A percentile compares a stretch with the other conserved stretches of the same genome.
phyloP scores from a whole-genome alignment of 2,888 invertebrate species.

The Lasioglossum figueresi region DNA sequence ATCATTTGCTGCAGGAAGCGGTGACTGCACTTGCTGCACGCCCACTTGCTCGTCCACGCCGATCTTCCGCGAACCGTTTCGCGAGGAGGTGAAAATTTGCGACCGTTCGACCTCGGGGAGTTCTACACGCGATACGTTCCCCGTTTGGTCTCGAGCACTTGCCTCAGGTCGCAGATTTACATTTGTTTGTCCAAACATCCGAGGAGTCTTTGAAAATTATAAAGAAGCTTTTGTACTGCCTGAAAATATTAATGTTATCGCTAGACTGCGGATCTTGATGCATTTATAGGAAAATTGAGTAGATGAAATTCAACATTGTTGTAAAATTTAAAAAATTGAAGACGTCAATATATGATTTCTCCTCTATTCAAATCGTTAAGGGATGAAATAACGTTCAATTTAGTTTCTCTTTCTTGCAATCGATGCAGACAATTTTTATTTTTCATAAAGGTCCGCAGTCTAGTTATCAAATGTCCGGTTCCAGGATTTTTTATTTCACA shows the following conservation, averaged over 20 bases:
- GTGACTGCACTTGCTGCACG: constrained; percentile 60
- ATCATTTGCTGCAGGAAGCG: constrained; percentile 62
- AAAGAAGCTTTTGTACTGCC: neutral
- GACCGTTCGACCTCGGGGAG: constrained; percentile 21
- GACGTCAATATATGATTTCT: no score
- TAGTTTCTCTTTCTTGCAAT: no score
- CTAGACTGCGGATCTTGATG: no score
- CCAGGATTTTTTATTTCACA: no score
- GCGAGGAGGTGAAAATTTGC: constrained; percentile 56
- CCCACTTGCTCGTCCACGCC: constrained; percentile 43
- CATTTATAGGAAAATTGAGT: no score
- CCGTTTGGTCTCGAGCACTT: neutral
- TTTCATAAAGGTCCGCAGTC: no score
- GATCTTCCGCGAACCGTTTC: constrained; percentile 30
- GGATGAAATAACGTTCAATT: no score
- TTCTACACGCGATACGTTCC: neutral
- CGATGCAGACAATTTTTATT: no score
- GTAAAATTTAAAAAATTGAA: no score
- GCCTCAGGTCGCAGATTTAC: neutral
- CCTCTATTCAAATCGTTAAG: no score
- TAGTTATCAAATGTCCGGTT: no score
- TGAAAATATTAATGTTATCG: neutral
- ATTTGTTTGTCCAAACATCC: neutral
- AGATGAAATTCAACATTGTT: no score
- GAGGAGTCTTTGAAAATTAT: neutral